Evolutionary conservation across 2,113 vertebrate species (phyloP).

Genomic region (Otolemur garnettii): DNA sequence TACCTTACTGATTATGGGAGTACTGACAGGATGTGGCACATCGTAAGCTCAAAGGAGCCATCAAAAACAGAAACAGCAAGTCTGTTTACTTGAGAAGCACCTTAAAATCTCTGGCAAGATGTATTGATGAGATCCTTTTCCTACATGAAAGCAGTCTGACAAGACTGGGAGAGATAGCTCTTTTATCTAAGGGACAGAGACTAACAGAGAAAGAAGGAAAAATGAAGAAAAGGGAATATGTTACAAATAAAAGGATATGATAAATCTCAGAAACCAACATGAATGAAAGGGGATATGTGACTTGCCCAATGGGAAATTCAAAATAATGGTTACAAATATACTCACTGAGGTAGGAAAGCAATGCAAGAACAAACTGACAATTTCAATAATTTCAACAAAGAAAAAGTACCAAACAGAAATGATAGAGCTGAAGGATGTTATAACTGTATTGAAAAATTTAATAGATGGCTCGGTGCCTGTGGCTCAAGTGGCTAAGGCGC

Average conservation of each 20-base stretch:
- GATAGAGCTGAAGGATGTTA: not conserved
- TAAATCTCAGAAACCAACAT: not conserved
- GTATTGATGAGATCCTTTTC: not conserved
- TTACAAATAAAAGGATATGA: not conserved
- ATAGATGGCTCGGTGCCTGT: not conserved
- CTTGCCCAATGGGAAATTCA: not conserved
- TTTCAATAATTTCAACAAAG: not conserved
- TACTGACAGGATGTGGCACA: not conserved
- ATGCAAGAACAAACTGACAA: not conserved
- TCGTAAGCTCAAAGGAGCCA: not conserved
- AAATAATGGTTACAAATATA: not conserved
- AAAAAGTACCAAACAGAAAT: not conserved
- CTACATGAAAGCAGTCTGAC: not conserved
- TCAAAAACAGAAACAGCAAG: not conserved
- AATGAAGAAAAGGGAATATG: not conserved
- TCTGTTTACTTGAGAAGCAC: not conserved
- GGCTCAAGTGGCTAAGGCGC: no score
- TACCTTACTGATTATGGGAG: not conserved
- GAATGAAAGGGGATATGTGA: not conserved
- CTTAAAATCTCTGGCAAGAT: not conserved
- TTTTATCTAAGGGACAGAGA: not conserved
- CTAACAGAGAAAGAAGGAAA: not conserved
- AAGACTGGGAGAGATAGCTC: not conserved
- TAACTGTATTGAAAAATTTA: not conserved
- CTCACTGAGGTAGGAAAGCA: not conserved